Evolutionary conservation across 1,140 invertebrate genomes (phyloP), one percentile per base, ranked within the genome.

Genomic region (Caenorhabditis inopinata): DNA sequence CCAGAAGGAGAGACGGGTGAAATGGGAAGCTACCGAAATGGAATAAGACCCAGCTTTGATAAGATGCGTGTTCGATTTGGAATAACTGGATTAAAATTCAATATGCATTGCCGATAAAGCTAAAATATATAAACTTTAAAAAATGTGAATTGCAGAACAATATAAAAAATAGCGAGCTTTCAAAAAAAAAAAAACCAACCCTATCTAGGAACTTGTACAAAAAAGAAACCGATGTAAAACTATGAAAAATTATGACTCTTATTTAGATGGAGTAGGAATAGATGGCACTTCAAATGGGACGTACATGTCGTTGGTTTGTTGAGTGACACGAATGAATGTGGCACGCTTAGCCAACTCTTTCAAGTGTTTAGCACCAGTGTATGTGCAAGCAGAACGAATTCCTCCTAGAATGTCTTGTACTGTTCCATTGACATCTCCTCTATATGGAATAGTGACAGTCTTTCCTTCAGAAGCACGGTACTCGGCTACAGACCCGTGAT

Each of bases 241-340:
- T n/a, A n/a, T n/a, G n/a, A n/a, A n/a, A n/a, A n/a, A n/a, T n/a
- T n/a, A n/a, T n/a, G n/a, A 42, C 14, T 14, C 38, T 42, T 68
- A 68, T 21, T 68, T 68, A 5, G 58, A 38, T 38, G 27, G 29
- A 11, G 32, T 2, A 21, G 58, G 58, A 2, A 68, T 5, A 38
- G 58, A 38, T 42, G 58, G 58, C 11, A 87, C 86, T 47, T 87
- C 86, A 29, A 85, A 84, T 9, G 78, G 76, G 7, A 80, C 85
- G 79, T 90, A 95, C 84, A 94, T 92, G 82, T 93, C 93, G 89
- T 96, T 96, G 68, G 93, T 90, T 89, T 97, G 95, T 88, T 95
- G 93, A 25, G 93, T 95, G 83, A 95, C 95, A 47, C 95, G 91
- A 84, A 97, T 94, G 89, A 97, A 97, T 32, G 95, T 97, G 21